phyloP scores from a whole-genome alignment of 2,113 vertebrate genomes.

The Pelmatolapia mariae region DNA sequence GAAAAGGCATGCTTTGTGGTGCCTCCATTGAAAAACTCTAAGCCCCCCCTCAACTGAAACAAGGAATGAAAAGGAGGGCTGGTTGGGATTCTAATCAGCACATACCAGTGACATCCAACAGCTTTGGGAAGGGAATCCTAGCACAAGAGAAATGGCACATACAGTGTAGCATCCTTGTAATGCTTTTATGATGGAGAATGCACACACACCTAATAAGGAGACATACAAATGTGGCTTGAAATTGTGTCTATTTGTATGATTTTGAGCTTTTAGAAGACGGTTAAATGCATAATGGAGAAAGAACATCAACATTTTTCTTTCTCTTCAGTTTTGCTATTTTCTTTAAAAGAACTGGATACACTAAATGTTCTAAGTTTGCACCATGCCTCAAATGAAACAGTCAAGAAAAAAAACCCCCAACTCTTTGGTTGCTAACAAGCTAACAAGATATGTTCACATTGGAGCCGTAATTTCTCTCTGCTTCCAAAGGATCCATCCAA shows the following conservation, averaged over 20 bases:
- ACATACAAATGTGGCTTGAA: not conserved
- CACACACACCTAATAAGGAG: not conserved
- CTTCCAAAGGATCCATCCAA: not conserved
- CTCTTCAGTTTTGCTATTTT: not conserved
- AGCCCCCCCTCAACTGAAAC: not conserved
- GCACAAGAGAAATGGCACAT: not conserved
- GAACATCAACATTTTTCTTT: not conserved
- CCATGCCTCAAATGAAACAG: not conserved
- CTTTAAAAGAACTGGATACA: not conserved
- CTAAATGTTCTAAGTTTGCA: not conserved
- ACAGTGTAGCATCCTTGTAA: not conserved
- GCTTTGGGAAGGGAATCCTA: constrained; percentile 11
- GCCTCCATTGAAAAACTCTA: constrained; percentile 42
- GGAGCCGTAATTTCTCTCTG: not conserved
- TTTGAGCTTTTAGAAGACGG: not conserved
- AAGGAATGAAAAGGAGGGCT: constrained; percentile 54
- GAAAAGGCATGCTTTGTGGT: constrained; percentile 66
- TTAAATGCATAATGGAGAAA: not conserved
- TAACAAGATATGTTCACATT: not conserved
- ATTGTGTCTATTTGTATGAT: not conserved
- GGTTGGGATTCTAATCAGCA: constrained; percentile 70
- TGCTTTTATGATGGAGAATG: not conserved
- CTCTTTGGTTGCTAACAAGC: not conserved
- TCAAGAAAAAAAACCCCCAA: not conserved
- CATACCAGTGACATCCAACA: constrained; percentile 44